A percentile compares a stretch with the other conserved stretches of the same genome.
These are phyloP conservation scores for Noctuana brunneofusca DNA, from an alignment of 2,888 invertebrate species.

Conservation along the genomic window DNA sequence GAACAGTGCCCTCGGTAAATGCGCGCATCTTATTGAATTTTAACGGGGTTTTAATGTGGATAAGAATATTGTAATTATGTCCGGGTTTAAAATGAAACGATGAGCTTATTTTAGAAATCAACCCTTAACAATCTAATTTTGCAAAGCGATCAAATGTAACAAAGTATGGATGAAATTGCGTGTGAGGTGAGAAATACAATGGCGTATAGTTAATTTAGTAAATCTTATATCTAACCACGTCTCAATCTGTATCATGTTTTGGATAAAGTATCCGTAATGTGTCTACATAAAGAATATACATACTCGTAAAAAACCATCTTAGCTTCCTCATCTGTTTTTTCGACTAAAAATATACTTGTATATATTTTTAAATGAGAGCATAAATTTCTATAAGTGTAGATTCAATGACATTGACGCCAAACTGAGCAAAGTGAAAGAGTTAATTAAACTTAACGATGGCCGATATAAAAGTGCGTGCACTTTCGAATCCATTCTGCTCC, in stretches of 20 bases:
- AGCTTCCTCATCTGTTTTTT: neutral
- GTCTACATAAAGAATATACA: no score
- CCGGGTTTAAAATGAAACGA: neutral
- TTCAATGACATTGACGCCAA: constrained; percentile 4
- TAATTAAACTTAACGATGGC: constrained; percentile 5
- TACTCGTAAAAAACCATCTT: no score
- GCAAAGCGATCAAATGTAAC: no score
- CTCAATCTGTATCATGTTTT: no score
- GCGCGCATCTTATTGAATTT: neutral
- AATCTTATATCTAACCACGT: no score
- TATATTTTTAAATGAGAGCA: neutral
- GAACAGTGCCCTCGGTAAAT: no score
- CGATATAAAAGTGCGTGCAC: neutral
- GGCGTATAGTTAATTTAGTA: no score
- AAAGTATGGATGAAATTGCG: no score
- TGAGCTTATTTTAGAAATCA: no score
- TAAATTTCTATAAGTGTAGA: constrained; percentile 2
- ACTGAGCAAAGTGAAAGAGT: constrained; percentile 1
- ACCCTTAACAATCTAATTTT: no score
- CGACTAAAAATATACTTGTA: neutral
- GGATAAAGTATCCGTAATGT: no score
- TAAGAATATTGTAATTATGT: neutral
- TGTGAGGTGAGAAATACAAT: no score
- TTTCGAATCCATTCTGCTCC: constrained; percentile 24
- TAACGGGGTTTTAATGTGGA: neutral